Percentiles rank a stretch among this genome's conserved stretches.
These are phyloP conservation scores for Pempheris klunzingeri DNA, from an alignment of 2,797 vertebrate species.

Conservation along the genomic window DNA sequence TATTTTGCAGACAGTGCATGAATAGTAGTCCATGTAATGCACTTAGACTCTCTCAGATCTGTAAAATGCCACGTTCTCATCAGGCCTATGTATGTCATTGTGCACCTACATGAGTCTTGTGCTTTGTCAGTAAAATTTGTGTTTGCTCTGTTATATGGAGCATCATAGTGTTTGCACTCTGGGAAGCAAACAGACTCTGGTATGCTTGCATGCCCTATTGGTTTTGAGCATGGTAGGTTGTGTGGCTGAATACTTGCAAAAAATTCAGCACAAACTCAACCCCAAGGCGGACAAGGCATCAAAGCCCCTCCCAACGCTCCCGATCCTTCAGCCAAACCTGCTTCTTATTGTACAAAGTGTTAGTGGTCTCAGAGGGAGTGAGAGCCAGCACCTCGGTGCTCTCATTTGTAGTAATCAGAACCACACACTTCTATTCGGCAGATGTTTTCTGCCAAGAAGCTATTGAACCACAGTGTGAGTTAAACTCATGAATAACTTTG, in stretches of 20 bases:
- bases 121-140: slow-evolving; percentile 49
- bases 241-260: slow-evolving; percentile 15
- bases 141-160: slow-evolving; percentile 52
- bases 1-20: neutral
- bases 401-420: slow-evolving; percentile 43
- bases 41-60: neutral
- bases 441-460: slow-evolving; percentile 46
- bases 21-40: neutral
- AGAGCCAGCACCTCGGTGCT: slow-evolving; percentile 19
- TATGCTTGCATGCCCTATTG: slow-evolving; percentile 48
- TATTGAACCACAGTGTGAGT: slow-evolving; percentile 45
- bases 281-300: neutral
- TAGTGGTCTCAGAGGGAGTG: neutral
- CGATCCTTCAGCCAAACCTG: slow-evolving; percentile 37
- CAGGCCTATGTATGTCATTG: neutral
- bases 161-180: slow-evolving; percentile 54
- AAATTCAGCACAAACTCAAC: neutral
- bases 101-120: slow-evolving; percentile 9
- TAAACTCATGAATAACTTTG: slow-evolving; percentile 24
- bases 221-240: slow-evolving; percentile 32
- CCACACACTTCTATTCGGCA: neutral
- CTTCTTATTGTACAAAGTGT: slow-evolving; percentile 43
- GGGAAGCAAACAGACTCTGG: slow-evolving; percentile 60
- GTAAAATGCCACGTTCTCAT: slow-evolving; percentile 27
- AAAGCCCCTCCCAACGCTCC: neutral